A percentile compares a stretch with the other conserved stretches of the same genome.
These are phyloP conservation scores for Phocides pigmalion DNA, from an alignment of 1,140 invertebrate genomes.

Conservation along the genomic window DNA sequence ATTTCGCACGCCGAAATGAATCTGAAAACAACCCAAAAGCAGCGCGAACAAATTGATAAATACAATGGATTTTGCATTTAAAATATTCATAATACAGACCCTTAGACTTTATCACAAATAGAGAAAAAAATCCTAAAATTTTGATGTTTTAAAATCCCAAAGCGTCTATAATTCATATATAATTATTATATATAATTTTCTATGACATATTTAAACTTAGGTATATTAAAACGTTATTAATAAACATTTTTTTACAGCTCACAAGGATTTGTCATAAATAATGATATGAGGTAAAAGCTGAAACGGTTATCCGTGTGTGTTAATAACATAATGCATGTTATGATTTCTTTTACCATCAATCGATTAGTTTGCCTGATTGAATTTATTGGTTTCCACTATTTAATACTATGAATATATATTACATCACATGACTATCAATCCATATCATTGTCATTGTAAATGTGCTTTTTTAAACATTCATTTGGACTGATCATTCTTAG, in stretches of 20 bases:
- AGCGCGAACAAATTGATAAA: too few relatives aligned
- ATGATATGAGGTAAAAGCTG: slow-evolving; percentile 64
- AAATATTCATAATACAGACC: too few relatives aligned
- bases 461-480: background rate
- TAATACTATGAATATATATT: background rate
- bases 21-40: too few relatives aligned
- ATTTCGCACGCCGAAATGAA: too few relatives aligned
- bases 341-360: slow-evolving; percentile 22
- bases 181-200: too few relatives aligned
- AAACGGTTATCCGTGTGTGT: slow-evolving; percentile 42
- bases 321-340: slow-evolving; percentile 29
- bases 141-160: too few relatives aligned
- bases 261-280: slow-evolving; percentile 65
- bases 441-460: background rate
- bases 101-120: too few relatives aligned
- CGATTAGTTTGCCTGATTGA: slow-evolving; percentile 39
- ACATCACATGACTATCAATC: background rate
- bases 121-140: too few relatives aligned
- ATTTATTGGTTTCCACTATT: slow-evolving; percentile 11
- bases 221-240: background rate
- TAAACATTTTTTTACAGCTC: slow-evolving; percentile 59
- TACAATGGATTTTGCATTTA: too few relatives aligned
- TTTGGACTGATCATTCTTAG: background rate
- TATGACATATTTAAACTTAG: too few relatives aligned
- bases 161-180: too few relatives aligned